phyloP scores from a whole-genome alignment of 1,140 invertebrate genomes.

The Drosophila ambigua region DNA sequence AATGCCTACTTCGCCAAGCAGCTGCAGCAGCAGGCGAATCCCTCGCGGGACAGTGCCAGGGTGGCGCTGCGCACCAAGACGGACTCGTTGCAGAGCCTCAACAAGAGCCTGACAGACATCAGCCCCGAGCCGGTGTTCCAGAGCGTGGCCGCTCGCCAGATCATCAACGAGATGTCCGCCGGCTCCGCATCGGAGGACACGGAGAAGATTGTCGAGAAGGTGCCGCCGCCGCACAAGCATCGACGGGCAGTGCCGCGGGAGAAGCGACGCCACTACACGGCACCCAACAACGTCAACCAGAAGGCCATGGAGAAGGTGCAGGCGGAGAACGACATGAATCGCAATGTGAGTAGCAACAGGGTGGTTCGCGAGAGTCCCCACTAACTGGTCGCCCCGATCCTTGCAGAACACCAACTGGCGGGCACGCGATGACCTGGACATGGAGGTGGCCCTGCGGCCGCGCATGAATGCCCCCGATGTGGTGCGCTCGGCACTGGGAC shows the following conservation, averaged over 20 bases:
- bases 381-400: not conserved
- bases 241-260: constrained; percentile 89
- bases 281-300: constrained; percentile 88
- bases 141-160: constrained; percentile 92
- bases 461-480: constrained; percentile 92
- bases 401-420: constrained; percentile 85
- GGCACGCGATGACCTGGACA: constrained; percentile 93
- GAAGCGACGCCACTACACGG: constrained; percentile 94
- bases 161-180: constrained; percentile 91
- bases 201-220: constrained; percentile 82
- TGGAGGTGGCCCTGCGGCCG: constrained; percentile 90
- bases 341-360: constrained; percentile 84
- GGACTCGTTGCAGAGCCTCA: constrained; percentile 83
- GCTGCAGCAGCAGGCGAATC: constrained; percentile 72
- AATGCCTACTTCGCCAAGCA: constrained; percentile 82
- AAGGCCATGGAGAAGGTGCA: constrained; percentile 86
- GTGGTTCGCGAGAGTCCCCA: not conserved
- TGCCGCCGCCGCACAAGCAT: constrained; percentile 84
- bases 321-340: constrained; percentile 85
- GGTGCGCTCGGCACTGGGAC: constrained; percentile 90
- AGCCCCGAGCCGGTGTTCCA: constrained; percentile 89
- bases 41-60: constrained; percentile 64
- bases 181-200: constrained; percentile 84
- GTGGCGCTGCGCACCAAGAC: constrained; percentile 76
- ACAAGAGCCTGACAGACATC: constrained; percentile 82